Percentiles rank a stretch among this genome's conserved stretches.
phyloP scores from a whole-genome alignment of 2,113 vertebrate species.

The Xiphorhynchus elegans region DNA sequence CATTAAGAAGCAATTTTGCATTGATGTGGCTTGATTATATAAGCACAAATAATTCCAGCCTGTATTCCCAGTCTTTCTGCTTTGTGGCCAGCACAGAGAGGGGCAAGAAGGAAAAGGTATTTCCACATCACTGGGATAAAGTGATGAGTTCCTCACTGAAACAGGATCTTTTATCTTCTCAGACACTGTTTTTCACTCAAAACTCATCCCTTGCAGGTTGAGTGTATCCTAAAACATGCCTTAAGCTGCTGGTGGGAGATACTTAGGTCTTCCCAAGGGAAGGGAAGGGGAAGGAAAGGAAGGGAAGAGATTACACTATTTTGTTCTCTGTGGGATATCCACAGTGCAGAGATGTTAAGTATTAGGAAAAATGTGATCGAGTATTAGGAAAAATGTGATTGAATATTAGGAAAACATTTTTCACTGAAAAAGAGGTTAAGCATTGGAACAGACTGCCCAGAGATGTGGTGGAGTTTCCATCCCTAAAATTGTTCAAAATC shows the following conservation, averaged over 20 bases:
- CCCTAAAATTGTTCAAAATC: neutral
- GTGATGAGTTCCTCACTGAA: neutral
- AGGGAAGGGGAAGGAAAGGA: too few relatives aligned
- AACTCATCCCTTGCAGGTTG: neutral
- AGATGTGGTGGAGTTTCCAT: neutral
- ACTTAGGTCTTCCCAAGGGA: too few relatives aligned
- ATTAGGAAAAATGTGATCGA: neutral
- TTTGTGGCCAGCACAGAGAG: neutral
- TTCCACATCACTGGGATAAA: neutral
- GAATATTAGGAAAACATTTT: neutral
- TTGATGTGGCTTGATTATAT: slow-evolving; percentile 14
- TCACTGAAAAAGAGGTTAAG: neutral
- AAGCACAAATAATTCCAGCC: neutral
- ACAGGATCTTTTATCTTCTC: neutral
- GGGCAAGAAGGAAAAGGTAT: neutral
- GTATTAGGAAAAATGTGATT: neutral
- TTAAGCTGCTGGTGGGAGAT: neutral
- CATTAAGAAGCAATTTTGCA: slow-evolving; percentile 46
- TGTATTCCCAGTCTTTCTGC: neutral
- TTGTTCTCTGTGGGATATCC: too few relatives aligned
- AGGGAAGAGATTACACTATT: too few relatives aligned
- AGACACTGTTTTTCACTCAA: neutral
- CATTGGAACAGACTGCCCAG: neutral
- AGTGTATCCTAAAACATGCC: neutral
- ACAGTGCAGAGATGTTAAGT: neutral